These are phyloP conservation scores for Pedetes capensis DNA, from an alignment of 2,113 vertebrate species.

Conservation along the genomic window DNA sequence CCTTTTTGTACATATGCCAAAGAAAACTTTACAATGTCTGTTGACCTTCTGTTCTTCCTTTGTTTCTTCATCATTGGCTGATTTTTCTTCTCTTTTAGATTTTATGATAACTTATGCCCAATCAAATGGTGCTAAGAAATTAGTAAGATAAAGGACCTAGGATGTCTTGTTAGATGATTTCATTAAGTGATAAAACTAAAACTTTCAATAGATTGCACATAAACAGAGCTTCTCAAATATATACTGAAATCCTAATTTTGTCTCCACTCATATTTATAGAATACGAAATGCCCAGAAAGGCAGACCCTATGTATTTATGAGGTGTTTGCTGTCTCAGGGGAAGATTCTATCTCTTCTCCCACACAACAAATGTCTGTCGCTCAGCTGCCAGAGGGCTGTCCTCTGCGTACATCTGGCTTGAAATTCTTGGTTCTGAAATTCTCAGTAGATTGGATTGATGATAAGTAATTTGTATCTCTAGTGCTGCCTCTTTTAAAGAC, in stretches of 20 bases:
- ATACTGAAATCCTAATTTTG: not conserved
- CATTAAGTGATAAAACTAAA: not conserved
- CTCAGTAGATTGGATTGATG: not conserved
- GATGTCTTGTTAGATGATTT: not conserved
- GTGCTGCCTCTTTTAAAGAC: not conserved
- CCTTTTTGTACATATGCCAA: constrained; percentile 23
- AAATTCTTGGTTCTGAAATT: not conserved
- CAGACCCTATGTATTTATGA: not conserved
- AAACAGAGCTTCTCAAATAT: not conserved
- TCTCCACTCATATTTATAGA: not conserved
- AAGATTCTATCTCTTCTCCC: not conserved
- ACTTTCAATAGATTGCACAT: not conserved
- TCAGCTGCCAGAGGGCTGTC: not conserved
- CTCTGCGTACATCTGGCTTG: not conserved
- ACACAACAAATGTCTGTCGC: not conserved
- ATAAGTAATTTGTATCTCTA: not conserved
- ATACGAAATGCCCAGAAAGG: not conserved
- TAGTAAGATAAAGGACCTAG: not conserved
- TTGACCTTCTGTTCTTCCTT: constrained; percentile 41
- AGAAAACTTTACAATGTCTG: constrained; percentile 24
- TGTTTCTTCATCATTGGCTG: constrained; percentile 28
- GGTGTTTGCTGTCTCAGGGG: not conserved
- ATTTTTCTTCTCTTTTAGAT: not conserved
- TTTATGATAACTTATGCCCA: not conserved
- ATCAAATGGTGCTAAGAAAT: not conserved